A percentile compares a stretch with the other conserved stretches of the same genome.
These are phyloP conservation scores for Cheirogaleus medius DNA, from an alignment of 2,113 vertebrate species.

Conservation along the genomic window DNA sequence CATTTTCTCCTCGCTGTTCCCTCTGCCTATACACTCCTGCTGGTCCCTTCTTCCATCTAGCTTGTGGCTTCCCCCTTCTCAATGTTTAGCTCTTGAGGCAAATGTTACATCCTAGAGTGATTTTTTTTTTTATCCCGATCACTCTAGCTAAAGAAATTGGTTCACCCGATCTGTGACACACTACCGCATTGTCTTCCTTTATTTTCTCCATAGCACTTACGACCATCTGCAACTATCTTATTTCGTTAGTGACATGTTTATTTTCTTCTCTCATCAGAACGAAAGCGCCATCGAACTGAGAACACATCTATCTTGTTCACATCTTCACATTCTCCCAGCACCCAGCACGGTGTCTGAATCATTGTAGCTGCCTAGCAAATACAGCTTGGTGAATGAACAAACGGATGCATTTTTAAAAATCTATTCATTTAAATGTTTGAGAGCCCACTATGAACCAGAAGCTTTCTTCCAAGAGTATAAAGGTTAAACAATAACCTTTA, in stretches of 20 bases:
- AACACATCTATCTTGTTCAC: not conserved
- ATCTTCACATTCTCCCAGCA: not conserved
- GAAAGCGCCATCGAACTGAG: not conserved
- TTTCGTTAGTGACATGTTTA: not conserved
- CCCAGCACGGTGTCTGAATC: not conserved
- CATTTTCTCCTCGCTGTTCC: not conserved
- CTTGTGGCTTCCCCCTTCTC: not conserved
- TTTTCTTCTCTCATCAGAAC: not conserved
- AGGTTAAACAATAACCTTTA: not conserved
- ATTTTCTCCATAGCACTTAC: not conserved
- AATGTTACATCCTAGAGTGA: not conserved
- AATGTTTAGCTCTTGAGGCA: not conserved
- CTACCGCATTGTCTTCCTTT: not conserved
- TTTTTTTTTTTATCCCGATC: not conserved
- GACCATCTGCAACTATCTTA: not conserved
- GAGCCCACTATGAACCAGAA: not conserved
- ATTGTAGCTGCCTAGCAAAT: not conserved
- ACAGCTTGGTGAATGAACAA: not conserved
- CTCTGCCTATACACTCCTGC: not conserved
- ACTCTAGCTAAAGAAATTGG: not conserved
- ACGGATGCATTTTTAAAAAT: not conserved
- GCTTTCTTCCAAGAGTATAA: not conserved
- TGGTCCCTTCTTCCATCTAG: not conserved
- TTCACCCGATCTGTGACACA: not conserved
- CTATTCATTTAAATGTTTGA: not conserved